phyloP scores from a whole-genome alignment of 1,140 invertebrate species.

The Lordiphosa clarofinis region DNA sequence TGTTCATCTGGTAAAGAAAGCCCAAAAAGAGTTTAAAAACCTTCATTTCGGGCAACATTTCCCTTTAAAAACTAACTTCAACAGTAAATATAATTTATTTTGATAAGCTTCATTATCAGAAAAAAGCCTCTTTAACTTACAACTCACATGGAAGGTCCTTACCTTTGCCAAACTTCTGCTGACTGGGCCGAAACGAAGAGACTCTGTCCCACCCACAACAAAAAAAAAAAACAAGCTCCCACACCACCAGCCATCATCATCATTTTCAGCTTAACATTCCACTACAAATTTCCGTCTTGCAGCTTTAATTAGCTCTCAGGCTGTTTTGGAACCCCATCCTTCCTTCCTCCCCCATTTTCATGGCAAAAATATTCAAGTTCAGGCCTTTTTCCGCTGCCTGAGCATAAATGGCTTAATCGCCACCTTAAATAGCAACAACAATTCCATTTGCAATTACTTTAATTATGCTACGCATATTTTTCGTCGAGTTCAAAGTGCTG shows the following conservation, averaged over 20 bases:
- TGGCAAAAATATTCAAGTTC: constrained; percentile 28
- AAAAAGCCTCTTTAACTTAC: constrained; percentile 28
- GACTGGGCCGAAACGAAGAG: constrained; percentile 5
- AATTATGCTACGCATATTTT: constrained; percentile 58
- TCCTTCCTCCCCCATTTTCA: background rate
- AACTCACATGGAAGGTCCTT: constrained; percentile 17
- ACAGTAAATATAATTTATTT: constrained; percentile 11
- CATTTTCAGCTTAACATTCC: constrained; percentile 42
- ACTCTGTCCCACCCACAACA: background rate
- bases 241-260: constrained; percentile 25
- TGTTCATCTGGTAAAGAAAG: too few species aligned
- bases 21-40: too few species aligned
- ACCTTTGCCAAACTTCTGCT: constrained; percentile 2
- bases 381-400: constrained; percentile 59
- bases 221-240: background rate
- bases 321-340: background rate
- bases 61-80: constrained; percentile 4
- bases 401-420: constrained; percentile 73
- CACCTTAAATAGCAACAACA: constrained; percentile 38
- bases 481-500: constrained; percentile 33
- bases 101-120: constrained; percentile 32
- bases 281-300: constrained; percentile 39
- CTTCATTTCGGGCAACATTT: too few species aligned
- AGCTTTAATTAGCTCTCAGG: constrained; percentile 38
- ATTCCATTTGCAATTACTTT: constrained; percentile 71